These are phyloP conservation scores for Ceyx margarethae DNA, from an alignment of 2,113 vertebrate species.

Conservation along the genomic window DNA sequence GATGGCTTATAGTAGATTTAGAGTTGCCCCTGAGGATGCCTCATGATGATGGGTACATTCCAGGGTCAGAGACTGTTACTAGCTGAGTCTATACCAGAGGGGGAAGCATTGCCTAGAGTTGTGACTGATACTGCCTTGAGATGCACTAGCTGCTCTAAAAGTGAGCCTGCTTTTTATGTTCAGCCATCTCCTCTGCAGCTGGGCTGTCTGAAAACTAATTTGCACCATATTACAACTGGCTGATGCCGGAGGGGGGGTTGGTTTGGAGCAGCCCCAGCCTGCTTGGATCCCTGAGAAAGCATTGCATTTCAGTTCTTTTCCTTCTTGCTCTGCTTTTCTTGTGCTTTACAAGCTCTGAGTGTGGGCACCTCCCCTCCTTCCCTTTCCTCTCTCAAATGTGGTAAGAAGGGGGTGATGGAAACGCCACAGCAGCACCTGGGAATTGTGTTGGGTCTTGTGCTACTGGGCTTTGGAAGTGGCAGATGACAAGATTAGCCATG, in stretches of 20 bases:
- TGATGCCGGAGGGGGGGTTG: not conserved
- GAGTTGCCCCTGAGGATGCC: fast-evolving
- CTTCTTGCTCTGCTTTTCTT: not conserved
- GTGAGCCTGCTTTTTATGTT: not conserved
- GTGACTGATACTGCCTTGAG: not conserved
- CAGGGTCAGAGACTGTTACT: not conserved
- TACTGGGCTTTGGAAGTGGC: not conserved
- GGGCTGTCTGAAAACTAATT: not conserved
- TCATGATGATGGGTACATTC: not conserved
- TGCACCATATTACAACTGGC: not conserved
- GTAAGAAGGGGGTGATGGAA: not conserved
- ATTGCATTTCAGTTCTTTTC: not conserved
- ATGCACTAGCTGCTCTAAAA: not conserved
- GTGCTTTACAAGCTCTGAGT: not conserved
- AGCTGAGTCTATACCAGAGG: not conserved
- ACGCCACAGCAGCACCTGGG: not conserved
- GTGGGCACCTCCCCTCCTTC: not conserved
- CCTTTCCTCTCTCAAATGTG: not conserved
- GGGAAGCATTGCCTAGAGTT: not conserved
- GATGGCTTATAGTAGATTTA: fast-evolving
- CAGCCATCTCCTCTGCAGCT: not conserved
- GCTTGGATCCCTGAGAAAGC: not conserved
- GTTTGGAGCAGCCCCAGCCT: not conserved
- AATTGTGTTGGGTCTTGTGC: not conserved
- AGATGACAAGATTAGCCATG: not conserved